Evolutionary conservation across 2,888 invertebrate species (phyloP), one percentile per base, ranked within the genome.

Genomic region (Caenorhabditis sp.): DNA sequence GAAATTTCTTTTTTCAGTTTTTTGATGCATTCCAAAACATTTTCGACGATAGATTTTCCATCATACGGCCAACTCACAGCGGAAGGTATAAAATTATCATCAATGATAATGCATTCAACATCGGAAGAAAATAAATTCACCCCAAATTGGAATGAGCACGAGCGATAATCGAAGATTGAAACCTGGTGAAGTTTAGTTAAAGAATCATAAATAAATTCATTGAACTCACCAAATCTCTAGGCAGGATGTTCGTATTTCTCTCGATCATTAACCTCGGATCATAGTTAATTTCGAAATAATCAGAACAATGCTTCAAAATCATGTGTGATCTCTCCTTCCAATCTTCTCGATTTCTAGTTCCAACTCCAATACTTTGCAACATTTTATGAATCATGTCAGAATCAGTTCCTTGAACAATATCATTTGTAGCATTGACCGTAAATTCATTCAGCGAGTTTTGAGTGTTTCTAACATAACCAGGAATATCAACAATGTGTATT

Each of bases 371-470:
- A 54, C 19, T 65, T 50, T 66, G 67, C 12, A 67, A 23, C 19
- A 72, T 17, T 17, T 72, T 63, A 37, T 72, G 72, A 19, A 71
- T 57, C 72, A 72, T 67, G 51, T 76, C 74, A 14, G 69, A 70
- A 24, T 78, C 69, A 8, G 66, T 70, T 12, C 69, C 66, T 24
- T 78, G 76, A 1, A 78, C 53, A 19, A 76, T 75, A 61, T 78
- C 78, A 53, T 78, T 78, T 0, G 70, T 66, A 3, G 76, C 69
- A 54, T 78, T 78, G n/a, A 76, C 70, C 4, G 76, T 65, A 5
- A 78, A 37, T 55, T 78, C 78, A 27, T 70, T 74, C 50, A 78
- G 53, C 4, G 74, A 76, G 36, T 78, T 78, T 19, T 71, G 70
- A 12, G 68, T 62, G 4, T 74, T 69, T 12, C 66, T 37, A 19